phyloP scores from a whole-genome alignment of 1,140 invertebrate species.

The Lepidurus arcticus region DNA sequence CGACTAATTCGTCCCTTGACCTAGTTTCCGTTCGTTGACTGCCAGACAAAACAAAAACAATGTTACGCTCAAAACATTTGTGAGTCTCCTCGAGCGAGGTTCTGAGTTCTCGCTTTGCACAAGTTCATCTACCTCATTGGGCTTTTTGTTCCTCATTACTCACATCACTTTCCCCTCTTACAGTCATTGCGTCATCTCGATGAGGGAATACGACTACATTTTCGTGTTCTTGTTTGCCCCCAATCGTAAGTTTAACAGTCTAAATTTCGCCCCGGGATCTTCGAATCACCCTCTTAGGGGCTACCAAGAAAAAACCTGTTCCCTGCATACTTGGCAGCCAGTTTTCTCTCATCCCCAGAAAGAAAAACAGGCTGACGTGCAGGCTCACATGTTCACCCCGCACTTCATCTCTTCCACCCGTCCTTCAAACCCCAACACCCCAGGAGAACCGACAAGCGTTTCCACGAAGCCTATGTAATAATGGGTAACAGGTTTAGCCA shows the following conservation, averaged over 20 bases:
- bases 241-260: not conserved
- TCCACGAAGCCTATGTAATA: no score
- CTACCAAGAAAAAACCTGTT: not conserved
- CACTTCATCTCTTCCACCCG: not conserved
- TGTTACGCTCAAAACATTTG: not conserved
- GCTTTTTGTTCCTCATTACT: not conserved
- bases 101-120: not conserved
- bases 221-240: not conserved
- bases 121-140: not conserved
- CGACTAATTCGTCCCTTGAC: slow-evolving; percentile 13
- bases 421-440: no score
- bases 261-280: not conserved
- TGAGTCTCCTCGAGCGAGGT: not conserved
- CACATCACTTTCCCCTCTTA: not conserved
- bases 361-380: not conserved
- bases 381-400: not conserved
- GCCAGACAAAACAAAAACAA: not conserved
- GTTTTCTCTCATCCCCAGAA: not conserved
- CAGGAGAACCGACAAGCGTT: no score
- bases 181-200: not conserved
- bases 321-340: not conserved
- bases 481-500: no score
- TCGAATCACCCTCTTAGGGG: not conserved
- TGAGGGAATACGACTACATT: not conserved
- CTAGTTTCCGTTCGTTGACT: slow-evolving; percentile 21